phyloP scores from a whole-genome alignment of 2,888 invertebrate species.

The Ormyrus labotus region DNA sequence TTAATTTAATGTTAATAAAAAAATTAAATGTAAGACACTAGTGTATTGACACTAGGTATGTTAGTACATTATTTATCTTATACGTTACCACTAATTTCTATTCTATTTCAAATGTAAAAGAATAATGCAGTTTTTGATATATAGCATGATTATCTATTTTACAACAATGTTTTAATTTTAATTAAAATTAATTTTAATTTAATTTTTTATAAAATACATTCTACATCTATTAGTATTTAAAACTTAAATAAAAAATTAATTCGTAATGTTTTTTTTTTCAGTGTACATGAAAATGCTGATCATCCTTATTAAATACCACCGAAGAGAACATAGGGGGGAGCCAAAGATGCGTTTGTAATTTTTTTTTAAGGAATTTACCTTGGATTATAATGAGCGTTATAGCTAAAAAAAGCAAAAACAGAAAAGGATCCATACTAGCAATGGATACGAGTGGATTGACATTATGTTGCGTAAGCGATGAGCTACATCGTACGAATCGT shows the following conservation, averaged over 20 bases:
- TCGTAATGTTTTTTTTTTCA: constrained; percentile 61
- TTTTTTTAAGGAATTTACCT: constrained; percentile 67
- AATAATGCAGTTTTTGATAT: constrained; percentile 33
- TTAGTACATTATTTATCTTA: too few relatives aligned
- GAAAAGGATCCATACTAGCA: constrained; percentile 45
- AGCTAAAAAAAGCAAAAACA: constrained; percentile 50
- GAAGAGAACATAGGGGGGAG: constrained; percentile 66
- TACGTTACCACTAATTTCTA: too few relatives aligned
- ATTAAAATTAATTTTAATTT: not conserved
- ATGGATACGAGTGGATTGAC: constrained; percentile 53
- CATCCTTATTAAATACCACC: constrained; percentile 66
- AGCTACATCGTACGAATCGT: constrained; percentile 49
- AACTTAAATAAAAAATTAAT: not conserved
- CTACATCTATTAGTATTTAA: not conserved
- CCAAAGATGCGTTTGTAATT: constrained; percentile 75
- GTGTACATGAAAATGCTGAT: constrained; percentile 74
- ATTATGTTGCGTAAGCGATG: constrained; percentile 48
- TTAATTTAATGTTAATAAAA: too few relatives aligned
- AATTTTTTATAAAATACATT: not conserved
- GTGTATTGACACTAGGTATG: too few relatives aligned
- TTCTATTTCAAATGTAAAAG: constrained; percentile 16
- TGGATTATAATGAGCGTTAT: constrained; percentile 57
- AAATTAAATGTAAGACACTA: too few relatives aligned
- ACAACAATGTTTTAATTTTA: too few relatives aligned
- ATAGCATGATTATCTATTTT: too few relatives aligned